Conservation (phyloP, 2,888 invertebrate species). For the Rhagonycha fulva region DNA sequence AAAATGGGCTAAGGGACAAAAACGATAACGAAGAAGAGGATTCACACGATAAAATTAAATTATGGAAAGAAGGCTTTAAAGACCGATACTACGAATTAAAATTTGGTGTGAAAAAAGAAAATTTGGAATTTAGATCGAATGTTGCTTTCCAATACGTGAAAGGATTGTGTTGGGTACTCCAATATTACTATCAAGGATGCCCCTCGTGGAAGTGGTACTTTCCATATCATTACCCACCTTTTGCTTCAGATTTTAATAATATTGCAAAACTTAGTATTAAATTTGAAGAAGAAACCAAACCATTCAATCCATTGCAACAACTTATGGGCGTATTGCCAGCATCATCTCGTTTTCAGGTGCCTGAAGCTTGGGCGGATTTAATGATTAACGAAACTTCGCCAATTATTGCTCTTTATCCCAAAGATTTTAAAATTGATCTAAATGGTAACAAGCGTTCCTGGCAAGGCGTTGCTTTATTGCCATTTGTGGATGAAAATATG, state of each 20-base stretch:
- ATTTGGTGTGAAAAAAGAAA: constrained; percentile 78
- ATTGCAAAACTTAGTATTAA: constrained; percentile 82
- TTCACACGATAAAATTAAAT: constrained; percentile 83
- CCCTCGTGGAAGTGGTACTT: constrained; percentile 99
- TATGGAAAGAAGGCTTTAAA: constrained; percentile 98
- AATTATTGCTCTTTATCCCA: constrained; percentile 98
- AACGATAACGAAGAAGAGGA: constrained; percentile 71
- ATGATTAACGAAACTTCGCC: constrained; percentile 92
- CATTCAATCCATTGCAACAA: constrained; percentile 98
- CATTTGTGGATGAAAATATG: constrained; percentile 94
- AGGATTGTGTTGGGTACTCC: constrained; percentile 96
- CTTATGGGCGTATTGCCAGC: constrained; percentile 99
- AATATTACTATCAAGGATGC: constrained; percentile 99
- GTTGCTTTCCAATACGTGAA: constrained; percentile 94
- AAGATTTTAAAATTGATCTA: constrained; percentile 95
- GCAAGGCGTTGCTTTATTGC: constrained; percentile 97
- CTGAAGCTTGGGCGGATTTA: constrained; percentile 87
- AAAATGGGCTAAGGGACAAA: constrained; percentile 59
- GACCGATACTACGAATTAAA: constrained; percentile 96
- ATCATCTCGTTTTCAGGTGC: constrained; percentile 92
- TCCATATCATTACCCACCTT: constrained; percentile 99
- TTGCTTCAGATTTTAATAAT: constrained; percentile 97
- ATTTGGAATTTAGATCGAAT: constrained; percentile 84
- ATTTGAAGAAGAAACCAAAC: constrained; percentile 87
- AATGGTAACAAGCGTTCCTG: constrained; percentile 99